These are phyloP conservation scores for Monopterus albus DNA, from an alignment of 2,113 vertebrate genomes.

Conservation along the genomic window DNA sequence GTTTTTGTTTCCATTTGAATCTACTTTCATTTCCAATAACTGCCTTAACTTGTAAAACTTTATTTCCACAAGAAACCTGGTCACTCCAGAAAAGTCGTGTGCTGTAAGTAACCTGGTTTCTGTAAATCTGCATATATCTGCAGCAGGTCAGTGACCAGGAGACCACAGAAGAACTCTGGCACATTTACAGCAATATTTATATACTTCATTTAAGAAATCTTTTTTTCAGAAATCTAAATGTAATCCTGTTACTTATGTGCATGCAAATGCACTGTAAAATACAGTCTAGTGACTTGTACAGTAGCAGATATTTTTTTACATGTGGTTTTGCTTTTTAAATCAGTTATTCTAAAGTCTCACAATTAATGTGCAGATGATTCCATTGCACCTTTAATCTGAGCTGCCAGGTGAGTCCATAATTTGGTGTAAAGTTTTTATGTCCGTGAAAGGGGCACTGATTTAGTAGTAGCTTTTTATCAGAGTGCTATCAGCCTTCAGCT, in stretches of 20 bases:
- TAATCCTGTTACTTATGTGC: neutral
- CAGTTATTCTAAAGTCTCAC: neutral
- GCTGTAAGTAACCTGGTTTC: neutral
- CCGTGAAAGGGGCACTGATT: neutral
- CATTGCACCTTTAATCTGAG: conserved; percentile 24
- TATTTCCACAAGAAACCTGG: neutral
- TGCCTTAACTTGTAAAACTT: neutral
- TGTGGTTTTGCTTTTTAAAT: neutral
- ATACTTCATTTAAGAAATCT: too few relatives aligned
- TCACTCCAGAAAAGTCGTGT: neutral
- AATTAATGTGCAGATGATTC: conserved; percentile 19
- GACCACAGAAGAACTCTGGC: too few relatives aligned
- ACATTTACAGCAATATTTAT: neutral
- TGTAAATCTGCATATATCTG: too few relatives aligned
- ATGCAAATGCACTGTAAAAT: neutral
- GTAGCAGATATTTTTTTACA: neutral
- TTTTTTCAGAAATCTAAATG: neutral
- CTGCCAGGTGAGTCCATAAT: conserved; percentile 17
- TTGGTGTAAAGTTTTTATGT: neutral
- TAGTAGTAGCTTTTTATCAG: neutral
- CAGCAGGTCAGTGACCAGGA: too few relatives aligned
- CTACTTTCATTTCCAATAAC: neutral
- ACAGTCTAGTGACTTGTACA: neutral
- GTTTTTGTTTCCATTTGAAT: conserved; percentile 1
- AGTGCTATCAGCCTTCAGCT: neutral